Conservation (phyloP, 2,797 vertebrate species). For the Halcyon smyrnensis region DNA sequence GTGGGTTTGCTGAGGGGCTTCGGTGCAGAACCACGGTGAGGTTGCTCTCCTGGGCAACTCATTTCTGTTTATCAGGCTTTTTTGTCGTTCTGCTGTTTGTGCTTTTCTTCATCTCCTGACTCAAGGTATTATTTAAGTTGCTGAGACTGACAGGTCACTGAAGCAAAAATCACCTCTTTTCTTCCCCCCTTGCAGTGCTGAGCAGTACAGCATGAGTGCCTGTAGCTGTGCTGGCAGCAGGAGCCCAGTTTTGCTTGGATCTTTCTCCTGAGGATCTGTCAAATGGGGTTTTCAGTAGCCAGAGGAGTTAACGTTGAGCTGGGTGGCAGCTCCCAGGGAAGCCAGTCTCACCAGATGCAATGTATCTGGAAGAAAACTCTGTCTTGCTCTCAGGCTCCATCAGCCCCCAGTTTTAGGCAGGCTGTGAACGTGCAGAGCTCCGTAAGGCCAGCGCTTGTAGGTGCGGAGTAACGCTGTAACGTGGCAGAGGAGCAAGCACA, state of each 20-base stretch:
- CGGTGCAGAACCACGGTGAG: rapidly evolving
- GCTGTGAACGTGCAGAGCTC: not conserved
- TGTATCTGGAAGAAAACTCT: not conserved
- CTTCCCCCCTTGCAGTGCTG: not conserved
- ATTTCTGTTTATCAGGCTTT: not conserved
- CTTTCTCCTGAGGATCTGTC: not conserved
- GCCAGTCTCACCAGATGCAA: not conserved
- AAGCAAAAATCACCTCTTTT: not conserved
- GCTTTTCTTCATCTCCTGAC: not conserved
- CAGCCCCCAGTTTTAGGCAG: not conserved
- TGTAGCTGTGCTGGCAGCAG: rapidly evolving
- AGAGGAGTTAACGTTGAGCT: not conserved
- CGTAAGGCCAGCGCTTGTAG: rapidly evolving
- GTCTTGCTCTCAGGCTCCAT: not conserved
- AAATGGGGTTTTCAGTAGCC: not conserved
- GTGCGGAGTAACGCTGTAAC: not conserved
- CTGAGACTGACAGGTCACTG: not conserved
- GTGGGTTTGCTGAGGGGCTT: not conserved
- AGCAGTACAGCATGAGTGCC: not conserved
- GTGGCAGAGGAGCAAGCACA: not conserved
- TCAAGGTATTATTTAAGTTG: not conserved
- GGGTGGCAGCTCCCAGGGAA: not conserved
- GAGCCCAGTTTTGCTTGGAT: not conserved
- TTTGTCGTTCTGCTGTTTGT: not conserved
- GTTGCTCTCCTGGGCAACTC: not conserved